Evolutionary conservation across 2,797 vertebrate species (phyloP), one percentile per base, ranked within the genome.

Genomic region (Chaetophractus vellerosus): DNA sequence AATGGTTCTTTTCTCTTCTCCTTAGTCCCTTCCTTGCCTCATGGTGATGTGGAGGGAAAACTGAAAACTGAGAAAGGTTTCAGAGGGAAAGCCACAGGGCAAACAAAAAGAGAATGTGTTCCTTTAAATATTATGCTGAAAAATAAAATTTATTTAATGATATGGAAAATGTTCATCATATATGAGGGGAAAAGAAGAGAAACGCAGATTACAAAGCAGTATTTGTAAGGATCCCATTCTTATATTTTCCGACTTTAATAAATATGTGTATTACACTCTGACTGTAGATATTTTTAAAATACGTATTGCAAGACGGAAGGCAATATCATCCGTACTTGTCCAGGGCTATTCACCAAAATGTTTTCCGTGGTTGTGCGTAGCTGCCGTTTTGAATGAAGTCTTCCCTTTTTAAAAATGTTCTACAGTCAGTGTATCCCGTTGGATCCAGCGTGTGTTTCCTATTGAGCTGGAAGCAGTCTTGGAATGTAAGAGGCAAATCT

Each of bases 271-370:
- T 90, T 90, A 41, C 48, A 72, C 14, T 71, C 92, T 36, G 88
- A 1, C 4, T 21, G 21, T 24, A 76, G 69, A 72, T 84, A 96
- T 66, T 90, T 36, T 41, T 72, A 64, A 80, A 93, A 91, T 41
- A 36, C 16, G 11, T 48, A 31, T 38, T 26, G 2, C 71, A 26
- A 59, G 87, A 93, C 68, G 7, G 38, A 84, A 94, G 21, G 38
- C n/a, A 31, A 31, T 21, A 31, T 9, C 16, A 15, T 26, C 28
- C 72, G 89, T 14, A 38, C 14, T 68, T 84, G 87, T 83, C 59
- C 66, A 61, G 93, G 68, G 68, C 50, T 64, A 82, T 5, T 85
- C 7, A n/a, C 68, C 28, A 63, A 87, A 33, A 66, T 38, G 52
- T 71, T 71, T 68, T 80, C 24, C 68, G 2, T 24, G 24, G 45